Evolutionary conservation across 2,797 vertebrate genomes (phyloP), one percentile per base, ranked within the genome.

Genomic region (Phoxinus dragarum): DNA sequence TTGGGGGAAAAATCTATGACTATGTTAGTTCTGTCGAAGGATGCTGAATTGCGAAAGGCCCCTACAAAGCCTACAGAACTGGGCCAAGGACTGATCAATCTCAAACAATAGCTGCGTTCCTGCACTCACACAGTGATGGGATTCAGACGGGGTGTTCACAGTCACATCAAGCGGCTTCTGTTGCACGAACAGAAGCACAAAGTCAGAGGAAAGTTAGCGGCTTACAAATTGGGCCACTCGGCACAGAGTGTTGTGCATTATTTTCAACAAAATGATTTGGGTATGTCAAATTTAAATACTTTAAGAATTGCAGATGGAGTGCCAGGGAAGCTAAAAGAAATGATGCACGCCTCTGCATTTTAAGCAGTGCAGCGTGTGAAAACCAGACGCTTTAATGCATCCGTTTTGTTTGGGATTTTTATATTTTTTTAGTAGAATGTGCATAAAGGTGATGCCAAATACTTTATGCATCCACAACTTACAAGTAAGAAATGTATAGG

Each of bases 11-110:
- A 34, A 90, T 91, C 91, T 89, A 84, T 67, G 86, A 81, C 92
- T 91, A 88, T 90, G 89, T 87, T 89, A 66, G 72, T 73, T 76
- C 74, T 31, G 36, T 12, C 74, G 44, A 64, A 80, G 84, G 71
- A 86, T 79, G 87, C 75, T 82, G 86, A 87, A 87, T 88, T 67
- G 66, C 74, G 74, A 91, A 86, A 92, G 91, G 89, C 91, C 67
- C 89, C 88, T 91, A 88, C 87, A 92, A 93, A 94, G 92, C 94
- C 87, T 42, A 0, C 83, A 91, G 93, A 95, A 94, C 92, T 93
- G 91, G 92, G 93, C 94, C 94, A 95, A 92, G 90, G 91, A 86
- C 88, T 83, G 88, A 92, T 93, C 90, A 81, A 19, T 92, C 93
- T 88, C 88, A 89, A 85, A 90, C 90, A 90, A 91, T 89, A 87